These are phyloP conservation scores for Epicauta chinensis DNA, from an alignment of 1,140 invertebrate species.

Conservation along the genomic window DNA sequence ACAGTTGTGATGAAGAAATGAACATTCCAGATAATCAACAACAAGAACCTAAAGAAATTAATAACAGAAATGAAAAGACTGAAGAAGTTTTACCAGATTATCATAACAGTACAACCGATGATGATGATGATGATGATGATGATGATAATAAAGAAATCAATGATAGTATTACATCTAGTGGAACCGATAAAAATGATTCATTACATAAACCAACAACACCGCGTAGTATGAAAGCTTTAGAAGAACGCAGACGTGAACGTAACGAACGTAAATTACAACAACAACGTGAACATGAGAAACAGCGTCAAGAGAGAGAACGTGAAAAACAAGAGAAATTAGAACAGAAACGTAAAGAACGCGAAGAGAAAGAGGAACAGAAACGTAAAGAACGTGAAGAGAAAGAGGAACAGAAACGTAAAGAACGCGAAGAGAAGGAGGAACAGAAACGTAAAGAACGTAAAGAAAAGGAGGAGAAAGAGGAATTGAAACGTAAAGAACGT, in stretches of 20 bases:
- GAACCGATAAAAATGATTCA: too few relatives aligned
- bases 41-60: constrained; percentile 1
- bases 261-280: too few relatives aligned
- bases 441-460: constrained; percentile 40
- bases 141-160: neutral
- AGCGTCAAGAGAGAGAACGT: constrained; percentile 49
- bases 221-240: too few relatives aligned
- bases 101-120: neutral
- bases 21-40: neutral
- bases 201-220: too few relatives aligned
- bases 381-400: constrained; percentile 50
- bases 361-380: constrained; percentile 46
- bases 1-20: constrained; percentile 30
- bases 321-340: constrained; percentile 44
- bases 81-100: neutral
- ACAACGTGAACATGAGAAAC: constrained; percentile 24
- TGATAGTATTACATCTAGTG: neutral
- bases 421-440: constrained; percentile 52
- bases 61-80: neutral
- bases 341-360: constrained; percentile 52
- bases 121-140: neutral
- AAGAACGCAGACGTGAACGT: too few relatives aligned
- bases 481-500: constrained; percentile 53
- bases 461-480: constrained; percentile 40
- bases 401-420: constrained; percentile 43